Percentiles rank a stretch among this genome's conserved stretches.
These are phyloP conservation scores for Geodia barretti DNA, from an alignment of 37 sponge, comb jelly and placozoan species.

Conservation along the genomic window DNA sequence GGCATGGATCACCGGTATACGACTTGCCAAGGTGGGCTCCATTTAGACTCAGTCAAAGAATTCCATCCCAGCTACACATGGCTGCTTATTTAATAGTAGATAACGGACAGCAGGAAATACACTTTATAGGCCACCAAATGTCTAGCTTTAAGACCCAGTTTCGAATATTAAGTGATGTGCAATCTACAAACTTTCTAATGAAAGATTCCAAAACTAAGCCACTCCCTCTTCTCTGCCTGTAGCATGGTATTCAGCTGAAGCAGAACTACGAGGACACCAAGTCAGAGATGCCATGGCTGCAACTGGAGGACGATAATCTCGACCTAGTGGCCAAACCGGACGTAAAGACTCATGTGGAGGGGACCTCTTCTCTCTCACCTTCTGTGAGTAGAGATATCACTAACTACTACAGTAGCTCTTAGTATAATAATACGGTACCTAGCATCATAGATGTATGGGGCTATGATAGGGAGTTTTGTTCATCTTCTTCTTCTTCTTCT, in stretches of 20 bases:
- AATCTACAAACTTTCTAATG: too few relatives aligned
- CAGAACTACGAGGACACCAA: conserved; percentile 62
- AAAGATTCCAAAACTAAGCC: too few relatives aligned
- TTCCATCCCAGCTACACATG: background rate
- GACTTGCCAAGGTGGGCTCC: conserved; percentile 70
- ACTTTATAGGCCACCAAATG: too few relatives aligned
- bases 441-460: too few relatives aligned
- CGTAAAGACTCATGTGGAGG: background rate
- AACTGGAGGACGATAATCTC: conserved; percentile 68
- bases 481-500: too few relatives aligned
- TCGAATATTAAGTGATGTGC: too few relatives aligned
- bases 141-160: too few relatives aligned
- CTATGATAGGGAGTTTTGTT: too few relatives aligned
- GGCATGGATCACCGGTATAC: conserved; percentile 70
- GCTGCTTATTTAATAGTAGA: too few relatives aligned
- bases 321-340: conserved; percentile 1
- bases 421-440: too few relatives aligned
- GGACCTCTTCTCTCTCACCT: background rate
- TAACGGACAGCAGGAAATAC: background rate
- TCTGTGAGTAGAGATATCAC: background rate
- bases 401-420: too few relatives aligned
- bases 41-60: background rate
- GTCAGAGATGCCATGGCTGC: conserved; percentile 74
- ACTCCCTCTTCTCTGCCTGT: background rate
- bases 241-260: conserved; percentile 56